Evolutionary conservation across 35 echinoderm and acorn worm genomes (phyloP).

Genomic region (Eucidaris tribuloides): DNA sequence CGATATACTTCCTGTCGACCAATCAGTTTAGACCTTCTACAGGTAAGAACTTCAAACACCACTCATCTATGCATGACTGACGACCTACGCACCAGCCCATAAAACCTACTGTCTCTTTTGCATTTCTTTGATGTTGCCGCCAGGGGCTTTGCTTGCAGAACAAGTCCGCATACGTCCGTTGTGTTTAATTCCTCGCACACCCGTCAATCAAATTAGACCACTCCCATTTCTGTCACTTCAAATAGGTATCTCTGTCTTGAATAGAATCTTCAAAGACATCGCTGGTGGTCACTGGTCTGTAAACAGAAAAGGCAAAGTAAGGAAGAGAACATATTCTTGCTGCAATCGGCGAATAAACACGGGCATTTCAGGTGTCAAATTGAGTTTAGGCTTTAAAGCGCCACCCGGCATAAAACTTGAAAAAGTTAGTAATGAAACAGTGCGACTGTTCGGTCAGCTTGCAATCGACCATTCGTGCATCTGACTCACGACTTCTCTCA

Average conservation of each 20-base stretch:
- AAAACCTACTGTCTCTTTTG: too few relatives aligned
- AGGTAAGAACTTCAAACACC: too few relatives aligned
- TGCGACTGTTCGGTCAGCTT: not conserved
- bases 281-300: conserved; percentile 3
- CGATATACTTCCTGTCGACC: too few relatives aligned
- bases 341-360: conserved; percentile 10
- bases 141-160: not conserved
- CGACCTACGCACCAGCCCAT: too few relatives aligned
- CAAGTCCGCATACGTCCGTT: too few relatives aligned
- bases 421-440: not conserved
- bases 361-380: not conserved
- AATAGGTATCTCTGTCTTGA: not conserved
- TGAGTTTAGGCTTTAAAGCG: not conserved
- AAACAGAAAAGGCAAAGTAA: not conserved
- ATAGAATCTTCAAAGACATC: not conserved
- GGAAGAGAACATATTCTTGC: not conserved
- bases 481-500: conserved; percentile 5
- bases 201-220: not conserved
- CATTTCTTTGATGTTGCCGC: not conserved
- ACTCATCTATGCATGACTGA: too few relatives aligned
- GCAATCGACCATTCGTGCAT: not conserved
- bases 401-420: not conserved
- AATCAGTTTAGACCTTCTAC: too few relatives aligned
- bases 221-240: conserved; percentile 14
- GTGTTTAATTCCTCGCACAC: too few relatives aligned